Conservation (phyloP, 2,113 vertebrate genomes). For the Cottus gobio region DNA sequence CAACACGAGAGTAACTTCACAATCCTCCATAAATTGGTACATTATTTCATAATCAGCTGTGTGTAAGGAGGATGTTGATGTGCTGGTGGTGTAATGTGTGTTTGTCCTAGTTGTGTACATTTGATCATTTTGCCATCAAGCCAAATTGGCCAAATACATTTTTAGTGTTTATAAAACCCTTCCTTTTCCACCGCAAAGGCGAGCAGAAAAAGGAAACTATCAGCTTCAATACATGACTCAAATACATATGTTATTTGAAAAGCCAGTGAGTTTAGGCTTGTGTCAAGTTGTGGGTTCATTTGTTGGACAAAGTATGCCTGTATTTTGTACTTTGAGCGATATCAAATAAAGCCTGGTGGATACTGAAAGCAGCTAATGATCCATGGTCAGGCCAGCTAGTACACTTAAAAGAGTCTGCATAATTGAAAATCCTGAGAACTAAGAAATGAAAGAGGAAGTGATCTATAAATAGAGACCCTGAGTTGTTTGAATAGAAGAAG, state of each 20-base stretch:
- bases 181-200: background rate
- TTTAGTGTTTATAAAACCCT: conserved; percentile 28
- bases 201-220: background rate
- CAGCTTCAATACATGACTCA: conserved; percentile 34
- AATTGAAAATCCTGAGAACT: conserved; percentile 42
- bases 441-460: conserved; percentile 30
- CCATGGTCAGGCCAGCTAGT: conserved; percentile 6
- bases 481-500: conserved; percentile 24
- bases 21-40: conserved; percentile 3
- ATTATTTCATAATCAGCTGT: conserved; percentile 13
- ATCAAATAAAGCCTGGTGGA: conserved; percentile 14
- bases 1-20: background rate
- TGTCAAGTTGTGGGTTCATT: conserved; percentile 12
- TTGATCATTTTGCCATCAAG: background rate
- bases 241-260: conserved; percentile 20
- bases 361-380: conserved; percentile 20
- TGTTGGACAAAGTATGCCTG: conserved; percentile 9
- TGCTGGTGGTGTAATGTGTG: conserved; percentile 1
- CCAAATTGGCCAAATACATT: conserved; percentile 10
- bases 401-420: conserved; percentile 42
- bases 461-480: conserved; percentile 49
- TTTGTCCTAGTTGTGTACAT: conserved; percentile 15
- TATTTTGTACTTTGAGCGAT: conserved; percentile 17
- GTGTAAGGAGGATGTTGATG: conserved; percentile 4
- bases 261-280: conserved; percentile 11